phyloP scores from a whole-genome alignment of 2,797 vertebrate species.

The Margarornis squamiger region DNA sequence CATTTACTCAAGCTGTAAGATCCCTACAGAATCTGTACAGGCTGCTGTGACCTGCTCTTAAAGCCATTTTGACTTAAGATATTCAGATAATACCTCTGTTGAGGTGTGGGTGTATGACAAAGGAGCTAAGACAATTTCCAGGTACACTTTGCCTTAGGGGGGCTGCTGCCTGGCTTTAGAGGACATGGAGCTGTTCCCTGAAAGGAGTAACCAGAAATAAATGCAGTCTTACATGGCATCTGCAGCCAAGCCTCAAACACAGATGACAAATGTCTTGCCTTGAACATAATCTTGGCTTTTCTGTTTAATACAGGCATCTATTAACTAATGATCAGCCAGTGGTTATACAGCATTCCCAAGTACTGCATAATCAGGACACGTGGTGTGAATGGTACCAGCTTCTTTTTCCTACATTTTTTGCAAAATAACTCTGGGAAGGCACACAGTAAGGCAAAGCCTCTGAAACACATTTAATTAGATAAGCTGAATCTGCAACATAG shows the following conservation, averaged over 20 bases:
- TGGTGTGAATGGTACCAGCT: background rate
- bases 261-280: background rate
- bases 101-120: background rate
- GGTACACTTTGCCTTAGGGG: background rate
- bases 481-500: conserved; percentile 29
- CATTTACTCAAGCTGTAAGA: background rate
- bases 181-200: background rate
- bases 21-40: background rate
- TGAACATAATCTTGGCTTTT: background rate
- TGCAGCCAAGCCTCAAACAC: background rate
- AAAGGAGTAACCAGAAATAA: background rate
- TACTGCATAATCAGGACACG: background rate
- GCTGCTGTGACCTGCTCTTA: background rate
- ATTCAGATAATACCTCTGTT: background rate
- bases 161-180: background rate
- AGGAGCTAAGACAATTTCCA: background rate
- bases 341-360: background rate
- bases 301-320: background rate
- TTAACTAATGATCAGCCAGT: background rate
- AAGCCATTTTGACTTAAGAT: background rate
- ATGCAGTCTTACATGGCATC: background rate
- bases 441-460: background rate
- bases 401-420: background rate
- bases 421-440: conserved; percentile 3
- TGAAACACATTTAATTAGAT: conserved; percentile 41